phyloP scores from a whole-genome alignment of 2,888 invertebrate species.

The Chrysolina americana region DNA sequence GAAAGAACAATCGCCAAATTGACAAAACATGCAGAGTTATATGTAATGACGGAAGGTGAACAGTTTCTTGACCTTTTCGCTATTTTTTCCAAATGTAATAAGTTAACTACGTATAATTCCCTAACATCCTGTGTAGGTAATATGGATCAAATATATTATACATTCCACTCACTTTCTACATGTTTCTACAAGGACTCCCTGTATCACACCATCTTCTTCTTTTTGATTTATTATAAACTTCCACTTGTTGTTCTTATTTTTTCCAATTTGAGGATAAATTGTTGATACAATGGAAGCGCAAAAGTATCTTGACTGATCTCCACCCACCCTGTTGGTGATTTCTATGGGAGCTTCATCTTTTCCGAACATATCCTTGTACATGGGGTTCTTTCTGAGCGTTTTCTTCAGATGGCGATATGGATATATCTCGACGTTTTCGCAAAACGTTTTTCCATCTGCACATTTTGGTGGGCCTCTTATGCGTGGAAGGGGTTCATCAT shows the following conservation, averaged over 20 bases:
- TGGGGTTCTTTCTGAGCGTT: slow-evolving; percentile 57
- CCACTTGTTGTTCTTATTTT: slow-evolving; percentile 77
- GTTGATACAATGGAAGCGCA: slow-evolving; percentile 69
- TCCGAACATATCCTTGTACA: slow-evolving; percentile 55
- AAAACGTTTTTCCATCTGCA: slow-evolving; percentile 66
- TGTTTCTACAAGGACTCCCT: slow-evolving; percentile 81
- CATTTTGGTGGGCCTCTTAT: slow-evolving; percentile 58
- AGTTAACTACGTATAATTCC: no score
- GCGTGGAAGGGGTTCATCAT: slow-evolving; percentile 44
- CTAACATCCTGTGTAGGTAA: no score
- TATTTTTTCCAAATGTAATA: no score
- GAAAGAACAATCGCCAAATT: no score
- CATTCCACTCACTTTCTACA: slow-evolving; percentile 69
- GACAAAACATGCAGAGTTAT: no score
- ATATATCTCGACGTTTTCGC: slow-evolving; percentile 69
- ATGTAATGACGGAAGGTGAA: no score
- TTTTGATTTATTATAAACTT: slow-evolving; percentile 77
- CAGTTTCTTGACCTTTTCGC: no score
- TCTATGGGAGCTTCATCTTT: slow-evolving; percentile 51
- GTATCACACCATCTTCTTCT: slow-evolving; percentile 72
- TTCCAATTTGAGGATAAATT: slow-evolving; percentile 76
- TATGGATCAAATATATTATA: no score
- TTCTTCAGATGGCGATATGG: slow-evolving; percentile 66
- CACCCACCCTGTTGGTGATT: slow-evolving; percentile 22
- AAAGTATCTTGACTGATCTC: slow-evolving; percentile 53